These are phyloP conservation scores for Brachionus sp. DNA, from an alignment of 1,140 invertebrate genomes.

Conservation along the genomic window DNA sequence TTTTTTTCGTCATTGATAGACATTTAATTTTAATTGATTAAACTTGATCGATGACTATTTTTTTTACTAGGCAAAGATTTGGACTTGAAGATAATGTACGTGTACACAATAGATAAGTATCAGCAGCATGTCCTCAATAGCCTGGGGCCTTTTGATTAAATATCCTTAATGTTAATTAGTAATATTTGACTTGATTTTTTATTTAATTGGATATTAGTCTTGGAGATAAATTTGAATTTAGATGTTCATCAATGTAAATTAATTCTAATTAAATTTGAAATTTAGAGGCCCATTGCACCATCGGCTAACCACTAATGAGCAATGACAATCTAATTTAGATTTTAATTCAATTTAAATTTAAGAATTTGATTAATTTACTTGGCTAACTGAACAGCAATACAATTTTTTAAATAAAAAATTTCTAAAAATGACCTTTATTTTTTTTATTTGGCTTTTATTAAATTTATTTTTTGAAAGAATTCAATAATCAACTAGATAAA, in stretches of 20 bases:
- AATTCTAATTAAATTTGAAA: conserved; percentile 5
- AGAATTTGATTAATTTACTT: not conserved
- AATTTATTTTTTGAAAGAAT: too few relatives aligned
- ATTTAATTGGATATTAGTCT: not conserved
- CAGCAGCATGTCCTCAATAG: not conserved
- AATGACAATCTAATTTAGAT: not conserved
- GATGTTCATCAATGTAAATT: conserved; percentile 35
- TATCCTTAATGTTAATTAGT: conserved; percentile 2
- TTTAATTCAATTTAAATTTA: not conserved
- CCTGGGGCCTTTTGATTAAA: not conserved
- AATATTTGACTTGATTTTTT: conserved; percentile 15
- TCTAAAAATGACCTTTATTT: not conserved
- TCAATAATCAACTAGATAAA: too few relatives aligned
- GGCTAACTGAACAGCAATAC: too few relatives aligned
- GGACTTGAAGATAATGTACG: not conserved
- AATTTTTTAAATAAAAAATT: too few relatives aligned
- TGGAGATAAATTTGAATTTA: conserved; percentile 2
- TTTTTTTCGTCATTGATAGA: conserved; percentile 15
- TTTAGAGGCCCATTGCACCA: not conserved
- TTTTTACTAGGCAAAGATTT: conserved; percentile 34
- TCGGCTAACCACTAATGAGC: not conserved
- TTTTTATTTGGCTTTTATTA: too few relatives aligned
- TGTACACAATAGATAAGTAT: not conserved
- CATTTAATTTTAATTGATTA: conserved; percentile 39
- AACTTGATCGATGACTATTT: conserved; percentile 20